phyloP scores from a whole-genome alignment of 2,797 vertebrate genomes.

The Danionella dracula region DNA sequence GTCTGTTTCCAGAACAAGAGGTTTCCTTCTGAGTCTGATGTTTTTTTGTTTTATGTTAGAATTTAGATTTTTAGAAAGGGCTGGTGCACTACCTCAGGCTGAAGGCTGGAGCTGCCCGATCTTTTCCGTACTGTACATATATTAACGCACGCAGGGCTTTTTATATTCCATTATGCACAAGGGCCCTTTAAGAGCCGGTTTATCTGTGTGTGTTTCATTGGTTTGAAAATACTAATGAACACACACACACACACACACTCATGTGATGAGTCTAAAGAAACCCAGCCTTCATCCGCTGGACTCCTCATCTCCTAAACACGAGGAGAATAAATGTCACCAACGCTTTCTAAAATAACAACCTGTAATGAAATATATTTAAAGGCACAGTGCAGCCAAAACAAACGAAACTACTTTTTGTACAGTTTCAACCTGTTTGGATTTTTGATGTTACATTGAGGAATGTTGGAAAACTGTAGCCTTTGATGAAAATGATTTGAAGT shows the following conservation, averaged over 20 bases:
- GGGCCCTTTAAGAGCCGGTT: constrained; percentile 74
- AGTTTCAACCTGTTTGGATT: constrained; percentile 31
- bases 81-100: constrained; percentile 95
- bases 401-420: constrained; percentile 70
- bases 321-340: too few species aligned
- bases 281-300: constrained; percentile 77
- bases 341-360: too few species aligned
- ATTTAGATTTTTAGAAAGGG: constrained; percentile 81
- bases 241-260: constrained; percentile 63
- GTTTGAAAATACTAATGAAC: constrained; percentile 45
- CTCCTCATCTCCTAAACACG: background rate
- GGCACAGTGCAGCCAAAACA: background rate
- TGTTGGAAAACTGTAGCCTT: too few species aligned
- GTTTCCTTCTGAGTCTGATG: constrained; percentile 79
- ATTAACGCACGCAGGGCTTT: constrained; percentile 84
- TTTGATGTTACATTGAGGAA: too few species aligned
- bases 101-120: constrained; percentile 85
- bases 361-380: too few species aligned
- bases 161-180: constrained; percentile 78
- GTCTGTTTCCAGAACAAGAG: constrained; percentile 79
- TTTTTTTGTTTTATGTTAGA: background rate
- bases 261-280: constrained; percentile 78
- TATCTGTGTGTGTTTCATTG: constrained; percentile 74
- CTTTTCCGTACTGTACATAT: constrained; percentile 84
- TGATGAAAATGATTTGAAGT: too few species aligned